These are phyloP conservation scores for Bombus sylvicola DNA, from an alignment of 1,140 invertebrate genomes.

Conservation along the genomic window DNA sequence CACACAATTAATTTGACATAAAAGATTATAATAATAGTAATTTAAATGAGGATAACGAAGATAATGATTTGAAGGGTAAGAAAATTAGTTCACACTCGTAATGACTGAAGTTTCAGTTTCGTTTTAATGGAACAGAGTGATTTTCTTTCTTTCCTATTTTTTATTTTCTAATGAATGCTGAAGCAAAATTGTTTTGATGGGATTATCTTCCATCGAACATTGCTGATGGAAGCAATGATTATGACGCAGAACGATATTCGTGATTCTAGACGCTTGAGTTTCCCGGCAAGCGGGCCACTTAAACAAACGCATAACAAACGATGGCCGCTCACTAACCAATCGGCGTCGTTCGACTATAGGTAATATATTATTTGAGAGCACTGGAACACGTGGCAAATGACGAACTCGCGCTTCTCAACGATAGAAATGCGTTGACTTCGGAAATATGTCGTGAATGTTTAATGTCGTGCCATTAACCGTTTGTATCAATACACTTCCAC, in stretches of 20 bases:
- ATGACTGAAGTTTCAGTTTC: neutral
- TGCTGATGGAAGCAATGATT: conserved; percentile 32
- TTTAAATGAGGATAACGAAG: too few relatives aligned
- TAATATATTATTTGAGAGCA: conserved; percentile 70
- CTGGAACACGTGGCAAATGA: conserved; percentile 33
- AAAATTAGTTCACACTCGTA: neutral
- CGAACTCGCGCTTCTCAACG: neutral
- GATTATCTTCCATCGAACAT: conserved; percentile 56
- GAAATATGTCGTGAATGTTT: conserved; percentile 60
- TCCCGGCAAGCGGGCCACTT: conserved; percentile 80
- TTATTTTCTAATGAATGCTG: neutral
- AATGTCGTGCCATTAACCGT: conserved; percentile 66
- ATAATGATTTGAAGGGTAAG: neutral
- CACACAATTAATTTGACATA: too few relatives aligned
- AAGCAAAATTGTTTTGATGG: neutral
- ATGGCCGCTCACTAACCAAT: conserved; percentile 81
- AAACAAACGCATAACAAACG: conserved; percentile 81
- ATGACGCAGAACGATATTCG: conserved; percentile 66
- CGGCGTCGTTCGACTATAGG: conserved; percentile 82
- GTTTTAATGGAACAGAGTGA: neutral
- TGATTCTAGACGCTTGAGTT: conserved; percentile 82
- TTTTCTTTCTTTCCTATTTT: too few relatives aligned
- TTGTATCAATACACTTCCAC: conserved; percentile 26
- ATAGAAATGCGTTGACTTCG: conserved; percentile 33
- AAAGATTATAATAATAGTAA: too few relatives aligned